Conservation (phyloP, 2,888 invertebrate genomes). For the Gasteruption jaculator region DNA sequence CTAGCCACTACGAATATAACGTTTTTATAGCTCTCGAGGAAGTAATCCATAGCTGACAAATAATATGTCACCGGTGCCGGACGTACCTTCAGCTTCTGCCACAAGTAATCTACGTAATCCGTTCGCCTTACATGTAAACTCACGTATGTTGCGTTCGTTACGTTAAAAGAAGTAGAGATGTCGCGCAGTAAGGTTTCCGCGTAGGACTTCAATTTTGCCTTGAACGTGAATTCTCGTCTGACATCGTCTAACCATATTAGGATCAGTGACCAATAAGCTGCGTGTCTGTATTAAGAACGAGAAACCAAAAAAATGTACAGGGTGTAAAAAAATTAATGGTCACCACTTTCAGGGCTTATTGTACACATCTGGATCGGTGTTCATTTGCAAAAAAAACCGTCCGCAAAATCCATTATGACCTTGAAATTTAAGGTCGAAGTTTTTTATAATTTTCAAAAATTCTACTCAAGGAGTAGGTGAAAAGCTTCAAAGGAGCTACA, state of each 20-base stretch:
- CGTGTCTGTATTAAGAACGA: constrained; percentile 49
- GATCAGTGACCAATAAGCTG: constrained; percentile 56
- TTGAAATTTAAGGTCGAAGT: no score
- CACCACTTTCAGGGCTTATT: no score
- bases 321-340: no score
- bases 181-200: constrained; percentile 52
- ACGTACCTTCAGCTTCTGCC: constrained; percentile 52
- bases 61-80: constrained; percentile 48
- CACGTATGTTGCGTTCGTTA: constrained; percentile 49
- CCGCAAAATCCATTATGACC: no score
- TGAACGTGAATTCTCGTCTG: constrained; percentile 57
- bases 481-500: no score
- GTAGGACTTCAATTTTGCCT: constrained; percentile 50
- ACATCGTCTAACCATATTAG: constrained; percentile 58
- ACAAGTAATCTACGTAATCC: constrained; percentile 57
- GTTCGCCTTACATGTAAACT: constrained; percentile 58
- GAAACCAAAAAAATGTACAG: constrained; percentile 2
- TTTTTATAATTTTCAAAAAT: no score
- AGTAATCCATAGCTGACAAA: constrained; percentile 48
- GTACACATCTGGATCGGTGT: neutral
- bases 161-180: constrained; percentile 35
- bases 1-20: constrained; percentile 49
- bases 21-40: constrained; percentile 42
- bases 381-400: neutral
- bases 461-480: no score